A percentile compares a stretch with the other conserved stretches of the same genome.
These are phyloP conservation scores for Origma solitaria DNA, from an alignment of 2,113 vertebrate genomes.

Conservation along the genomic window DNA sequence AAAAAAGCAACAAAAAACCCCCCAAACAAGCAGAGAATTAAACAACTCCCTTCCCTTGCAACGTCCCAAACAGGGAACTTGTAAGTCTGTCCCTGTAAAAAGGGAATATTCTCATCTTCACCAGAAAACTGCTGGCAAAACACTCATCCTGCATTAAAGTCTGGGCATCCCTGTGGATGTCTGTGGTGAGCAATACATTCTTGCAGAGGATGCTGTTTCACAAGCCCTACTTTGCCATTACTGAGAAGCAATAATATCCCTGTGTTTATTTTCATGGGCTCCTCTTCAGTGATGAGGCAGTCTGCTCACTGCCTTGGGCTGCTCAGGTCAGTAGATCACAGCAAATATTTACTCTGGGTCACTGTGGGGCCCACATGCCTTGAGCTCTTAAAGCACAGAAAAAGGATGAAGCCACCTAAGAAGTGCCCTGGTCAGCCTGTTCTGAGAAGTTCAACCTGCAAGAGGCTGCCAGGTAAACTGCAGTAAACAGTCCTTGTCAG, in stretches of 20 bases:
- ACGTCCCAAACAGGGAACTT: neutral
- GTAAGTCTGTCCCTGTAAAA: neutral
- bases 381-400: neutral
- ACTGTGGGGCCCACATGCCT: neutral
- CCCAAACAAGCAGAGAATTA: neutral
- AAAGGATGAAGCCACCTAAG: neutral
- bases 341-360: constrained; percentile 1
- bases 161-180: neutral
- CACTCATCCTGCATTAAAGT: neutral
- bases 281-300: constrained; percentile 4
- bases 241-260: constrained; percentile 46
- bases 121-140: neutral
- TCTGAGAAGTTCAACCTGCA: neutral
- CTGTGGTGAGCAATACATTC: neutral
- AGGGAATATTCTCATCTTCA: neutral
- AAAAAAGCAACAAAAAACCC: too few relatives aligned
- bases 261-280: constrained; percentile 56
- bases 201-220: constrained; percentile 5
- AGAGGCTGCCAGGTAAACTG: neutral
- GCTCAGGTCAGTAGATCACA: constrained; percentile 19
- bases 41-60: neutral
- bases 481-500: neutral
- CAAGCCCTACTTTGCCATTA: constrained; percentile 1
- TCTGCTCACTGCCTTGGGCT: neutral
- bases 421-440: neutral